Evolutionary conservation across 2,888 invertebrate species (phyloP), one percentile per base, ranked within the genome.

Genomic region (Elmis aenea): DNA sequence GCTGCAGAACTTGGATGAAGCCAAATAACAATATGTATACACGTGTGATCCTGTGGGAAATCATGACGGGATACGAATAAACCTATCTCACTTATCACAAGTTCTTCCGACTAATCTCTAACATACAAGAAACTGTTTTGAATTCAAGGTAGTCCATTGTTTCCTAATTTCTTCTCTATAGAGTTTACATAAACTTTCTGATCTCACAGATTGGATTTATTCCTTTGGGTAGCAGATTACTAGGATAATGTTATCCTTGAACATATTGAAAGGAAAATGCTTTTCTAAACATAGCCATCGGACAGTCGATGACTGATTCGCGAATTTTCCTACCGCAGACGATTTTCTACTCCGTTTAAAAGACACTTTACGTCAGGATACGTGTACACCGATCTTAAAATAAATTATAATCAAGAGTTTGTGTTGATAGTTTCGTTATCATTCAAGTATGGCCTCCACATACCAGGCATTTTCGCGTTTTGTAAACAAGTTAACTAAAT

Each of bases 71-170:
- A 55, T 54, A 50, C 55, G 57, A 57, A 58, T 56, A 56, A 56
- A 56, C 56, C 55, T 50, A 57, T 55, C 58, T 55, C 58, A 57
- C 58, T 58, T 59, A 59, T 59, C 57, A 57, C 58, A 57, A 58
- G 52, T 57, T 56, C 54, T 54, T 54, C 52, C 48, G 51, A 49
- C 55, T 58, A 58, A 57, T 55, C 54, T 56, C 51, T 51, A 44
- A 46, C 46, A 44, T 48, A 47, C 48, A 47, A 50, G 50, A 43
- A 48, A 45, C 51, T 55, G 54, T 53, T 58, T 58, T 57, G 56
- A 58, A 56, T 57, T 52, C 55, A 55, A 57, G 51, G 36, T 45
- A 45, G 38, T 36, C 50, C 55, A 55, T 54, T 55, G 52, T 56
- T 55, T 55, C 54, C 54, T 57, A 56, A 55, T 56, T 57, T 54